A percentile compares a stretch with the other conserved stretches of the same genome.
phyloP scores from a whole-genome alignment of 2,113 vertebrate genomes.

The Ammodytes dubius region DNA sequence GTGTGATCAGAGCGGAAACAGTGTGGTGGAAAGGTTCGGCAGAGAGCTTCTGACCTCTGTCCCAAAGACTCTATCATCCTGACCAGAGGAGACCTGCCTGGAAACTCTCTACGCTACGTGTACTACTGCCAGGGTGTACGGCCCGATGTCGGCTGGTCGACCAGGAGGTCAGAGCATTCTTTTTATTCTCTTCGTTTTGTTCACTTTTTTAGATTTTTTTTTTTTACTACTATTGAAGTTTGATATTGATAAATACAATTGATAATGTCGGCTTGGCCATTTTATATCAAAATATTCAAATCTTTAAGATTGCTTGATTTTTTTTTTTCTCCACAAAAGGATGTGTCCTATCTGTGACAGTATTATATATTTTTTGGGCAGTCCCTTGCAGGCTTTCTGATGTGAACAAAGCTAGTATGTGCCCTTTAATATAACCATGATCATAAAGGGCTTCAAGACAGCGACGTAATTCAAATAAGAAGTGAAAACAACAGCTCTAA shows the following conservation, averaged over 20 bases:
- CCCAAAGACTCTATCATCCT: slow-evolving; percentile 90
- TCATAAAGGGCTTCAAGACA: background rate
- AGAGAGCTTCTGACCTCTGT: slow-evolving; percentile 91
- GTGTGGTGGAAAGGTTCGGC: slow-evolving; percentile 91
- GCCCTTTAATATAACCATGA: background rate
- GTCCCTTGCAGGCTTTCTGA: background rate
- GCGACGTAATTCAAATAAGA: background rate
- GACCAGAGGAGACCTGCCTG: slow-evolving; percentile 95
- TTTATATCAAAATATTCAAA: background rate
- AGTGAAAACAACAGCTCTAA: background rate
- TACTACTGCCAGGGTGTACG: slow-evolving; percentile 92
- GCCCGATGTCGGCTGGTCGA: slow-evolving; percentile 93
- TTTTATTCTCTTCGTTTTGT: slow-evolving; percentile 1
- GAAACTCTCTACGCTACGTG: slow-evolving; percentile 94
- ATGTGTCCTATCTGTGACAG: no score
- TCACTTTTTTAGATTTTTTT: background rate
- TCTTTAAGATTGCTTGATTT: background rate
- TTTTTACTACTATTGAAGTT: background rate
- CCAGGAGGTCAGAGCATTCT: slow-evolving; percentile 90
- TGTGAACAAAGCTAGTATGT: background rate
- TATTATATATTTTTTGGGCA: no score
- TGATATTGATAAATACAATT: background rate
- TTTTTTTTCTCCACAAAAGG: background rate
- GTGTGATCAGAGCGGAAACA: slow-evolving; percentile 92
- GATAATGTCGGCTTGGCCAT: no score